A percentile compares a stretch with the other conserved stretches of the same genome.
These are phyloP conservation scores for Apostichopus parvimensis DNA, from an alignment of 35 echinoderm and acorn worm genomes.

Conservation along the genomic window DNA sequence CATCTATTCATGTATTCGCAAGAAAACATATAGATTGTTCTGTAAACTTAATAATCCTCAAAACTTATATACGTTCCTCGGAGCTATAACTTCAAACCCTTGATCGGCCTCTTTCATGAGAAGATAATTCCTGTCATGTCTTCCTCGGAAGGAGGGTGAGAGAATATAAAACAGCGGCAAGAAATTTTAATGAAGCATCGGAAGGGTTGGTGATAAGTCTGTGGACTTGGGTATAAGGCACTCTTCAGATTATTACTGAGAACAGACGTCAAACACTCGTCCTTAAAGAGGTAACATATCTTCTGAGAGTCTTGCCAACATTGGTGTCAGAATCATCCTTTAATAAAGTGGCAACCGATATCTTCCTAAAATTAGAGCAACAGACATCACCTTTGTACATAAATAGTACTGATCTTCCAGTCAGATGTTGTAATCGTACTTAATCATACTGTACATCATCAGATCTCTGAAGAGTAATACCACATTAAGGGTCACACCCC, in stretches of 20 bases:
- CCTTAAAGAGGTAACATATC: not conserved
- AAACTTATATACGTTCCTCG: not conserved
- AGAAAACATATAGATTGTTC: not conserved
- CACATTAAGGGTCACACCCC: too few relatives aligned
- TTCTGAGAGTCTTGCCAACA: too few relatives aligned
- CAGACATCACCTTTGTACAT: too few relatives aligned
- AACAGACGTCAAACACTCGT: not conserved
- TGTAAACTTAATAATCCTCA: not conserved
- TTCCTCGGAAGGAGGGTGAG: not conserved
- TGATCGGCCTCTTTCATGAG: not conserved
- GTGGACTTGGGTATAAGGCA: not conserved
- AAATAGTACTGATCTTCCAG: too few relatives aligned
- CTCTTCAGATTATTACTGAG: not conserved
- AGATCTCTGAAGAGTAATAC: too few relatives aligned
- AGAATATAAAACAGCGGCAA: conserved; percentile 36
- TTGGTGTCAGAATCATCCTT: too few relatives aligned
- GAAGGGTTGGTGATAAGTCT: conserved; percentile 39
- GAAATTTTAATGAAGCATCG: conserved; percentile 34
- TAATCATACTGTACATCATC: too few relatives aligned
- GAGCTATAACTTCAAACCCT: not conserved
- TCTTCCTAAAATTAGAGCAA: too few relatives aligned
- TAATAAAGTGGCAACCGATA: too few relatives aligned
- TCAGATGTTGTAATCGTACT: too few relatives aligned
- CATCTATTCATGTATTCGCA: not conserved
- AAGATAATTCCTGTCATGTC: conserved; percentile 8